Evolutionary conservation across 2,888 invertebrate genomes (phyloP), one percentile per base, ranked within the genome.

Genomic region (Drosophila parthenogenetica): DNA sequence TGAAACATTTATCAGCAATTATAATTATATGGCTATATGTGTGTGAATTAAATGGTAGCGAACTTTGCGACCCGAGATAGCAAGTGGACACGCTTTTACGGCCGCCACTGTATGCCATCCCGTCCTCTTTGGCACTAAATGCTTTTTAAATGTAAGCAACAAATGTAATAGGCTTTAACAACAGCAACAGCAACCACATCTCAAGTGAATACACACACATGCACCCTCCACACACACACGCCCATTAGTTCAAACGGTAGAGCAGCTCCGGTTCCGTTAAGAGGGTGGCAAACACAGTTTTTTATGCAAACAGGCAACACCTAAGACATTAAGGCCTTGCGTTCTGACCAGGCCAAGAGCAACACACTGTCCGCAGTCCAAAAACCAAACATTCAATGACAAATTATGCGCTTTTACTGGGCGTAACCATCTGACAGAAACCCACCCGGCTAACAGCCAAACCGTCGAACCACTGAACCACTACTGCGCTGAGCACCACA

Each of bases 1-100:
- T 75, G 79, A 82, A 82, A 79, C 90, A 90, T 90, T 90, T 90
- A 90, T 90, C 90, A 91, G 90, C 89, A 90, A 90, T 90, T 90
- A 90, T 89, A 89, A 89, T 91, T 90, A 83, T 90, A 81, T 78
- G 86, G 73, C 80, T 62, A 64, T 75, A 69, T 75, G 73, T 79
- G 77, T 75, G 80, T 80, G 77, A 75, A 89, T 89, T 89, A 89
- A 90, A 90, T 87, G 83, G 81, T 82, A 82, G 80, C 82, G 90
- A 91, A 90, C 90, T 85, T 81, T 78, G 76, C 76, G 77, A 76
- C 77, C 76, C 73, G 61, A 76, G 76, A 76, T 75, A 69, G 63
- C 71, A 57, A 69, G 69, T 69, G 67, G 64, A 70, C 76, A 70
- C 60, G 59, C 67, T 81, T 64, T 67, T 53, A 43, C 40, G 40